Percentiles rank a stretch among this genome's conserved stretches.
These are phyloP conservation scores for Passer montanus DNA, from an alignment of 2,113 vertebrate species.

Conservation along the genomic window DNA sequence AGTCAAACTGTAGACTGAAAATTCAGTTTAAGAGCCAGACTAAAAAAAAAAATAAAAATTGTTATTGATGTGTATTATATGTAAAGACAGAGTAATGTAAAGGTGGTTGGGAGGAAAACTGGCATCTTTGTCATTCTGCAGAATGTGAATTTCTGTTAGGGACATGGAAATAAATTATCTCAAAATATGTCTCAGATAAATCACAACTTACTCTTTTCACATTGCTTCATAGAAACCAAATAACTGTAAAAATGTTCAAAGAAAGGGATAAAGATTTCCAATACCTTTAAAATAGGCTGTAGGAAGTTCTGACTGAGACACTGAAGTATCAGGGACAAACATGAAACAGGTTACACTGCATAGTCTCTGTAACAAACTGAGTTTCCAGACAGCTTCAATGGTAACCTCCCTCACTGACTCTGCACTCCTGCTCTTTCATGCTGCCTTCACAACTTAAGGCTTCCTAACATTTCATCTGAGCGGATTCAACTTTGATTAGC, in stretches of 20 bases:
- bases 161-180: not conserved
- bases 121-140: not conserved
- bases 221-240: not conserved
- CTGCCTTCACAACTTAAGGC: not conserved
- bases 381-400: not conserved
- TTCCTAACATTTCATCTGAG: not conserved
- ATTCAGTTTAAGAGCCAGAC: not conserved
- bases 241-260: not conserved
- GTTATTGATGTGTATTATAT: not conserved
- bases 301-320: not conserved
- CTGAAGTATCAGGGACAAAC: not conserved
- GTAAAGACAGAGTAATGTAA: not conserved
- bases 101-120: not conserved
- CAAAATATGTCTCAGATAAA: not conserved
- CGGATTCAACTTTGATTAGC: not conserved
- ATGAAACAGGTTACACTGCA: not conserved
- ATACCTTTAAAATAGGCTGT: not conserved
- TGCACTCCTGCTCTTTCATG: not conserved
- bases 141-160: not conserved
- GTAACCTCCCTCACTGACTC: not conserved
- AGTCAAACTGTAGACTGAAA: not conserved
- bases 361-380: not conserved
- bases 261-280: not conserved
- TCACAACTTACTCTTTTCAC: not conserved
- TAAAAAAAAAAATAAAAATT: not conserved